Evolutionary conservation across 2,888 invertebrate species (phyloP).

Genomic region (Taphrorychus bicolor): DNA sequence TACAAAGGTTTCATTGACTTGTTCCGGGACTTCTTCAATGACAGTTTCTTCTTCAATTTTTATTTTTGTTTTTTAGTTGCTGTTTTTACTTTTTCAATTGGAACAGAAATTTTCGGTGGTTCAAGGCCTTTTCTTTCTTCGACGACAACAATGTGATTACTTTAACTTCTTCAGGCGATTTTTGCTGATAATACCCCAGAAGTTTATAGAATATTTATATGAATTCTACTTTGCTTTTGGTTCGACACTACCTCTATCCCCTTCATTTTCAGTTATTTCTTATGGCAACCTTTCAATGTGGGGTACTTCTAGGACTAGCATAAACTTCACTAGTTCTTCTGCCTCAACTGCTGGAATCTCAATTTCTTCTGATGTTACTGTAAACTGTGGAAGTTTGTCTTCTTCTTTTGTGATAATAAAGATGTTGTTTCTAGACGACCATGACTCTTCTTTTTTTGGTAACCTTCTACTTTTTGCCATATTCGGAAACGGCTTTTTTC

Average conservation of each 20-base stretch:
- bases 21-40: slow-evolving; percentile 49
- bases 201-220: no score
- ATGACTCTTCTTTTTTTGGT: slow-evolving; percentile 51
- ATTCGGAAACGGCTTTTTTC: no score
- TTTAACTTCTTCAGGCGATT: no score
- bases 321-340: slow-evolving; percentile 19
- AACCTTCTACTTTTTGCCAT: slow-evolving; percentile 48
- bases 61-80: slow-evolving; percentile 28
- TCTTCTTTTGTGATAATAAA: slow-evolving; percentile 51
- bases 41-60: slow-evolving; percentile 33
- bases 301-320: slow-evolving; percentile 17
- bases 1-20: slow-evolving; percentile 47
- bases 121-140: no score
- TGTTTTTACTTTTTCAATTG: no score
- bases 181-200: no score
- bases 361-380: slow-evolving; percentile 59
- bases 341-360: slow-evolving; percentile 53
- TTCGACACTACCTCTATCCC: no score
- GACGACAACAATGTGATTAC: no score
- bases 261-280: slow-evolving; percentile 27
- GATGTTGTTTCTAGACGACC: slow-evolving; percentile 58
- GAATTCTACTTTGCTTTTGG: no score
- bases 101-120: no score
- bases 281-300: slow-evolving; percentile 30
- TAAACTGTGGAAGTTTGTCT: slow-evolving; percentile 3